Evolutionary conservation across 2,113 vertebrate genomes (phyloP).

Genomic region (Plectropomus leopardus): DNA sequence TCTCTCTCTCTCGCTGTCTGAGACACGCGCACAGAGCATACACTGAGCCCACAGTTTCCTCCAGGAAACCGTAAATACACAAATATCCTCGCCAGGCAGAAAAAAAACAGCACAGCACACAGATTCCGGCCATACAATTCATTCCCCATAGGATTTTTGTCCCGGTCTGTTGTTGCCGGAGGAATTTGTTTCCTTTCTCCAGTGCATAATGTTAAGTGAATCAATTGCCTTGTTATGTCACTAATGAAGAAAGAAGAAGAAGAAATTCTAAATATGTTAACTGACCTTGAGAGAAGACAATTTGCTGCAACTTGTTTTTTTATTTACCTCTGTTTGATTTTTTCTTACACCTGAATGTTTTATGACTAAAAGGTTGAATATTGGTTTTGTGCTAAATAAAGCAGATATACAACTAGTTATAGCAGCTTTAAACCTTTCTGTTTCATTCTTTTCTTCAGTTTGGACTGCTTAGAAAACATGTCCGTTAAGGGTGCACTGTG

Average conservation of each 20-base stretch:
- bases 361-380: not conserved
- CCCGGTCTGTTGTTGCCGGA: constrained; percentile 51
- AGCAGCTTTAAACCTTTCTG: not conserved
- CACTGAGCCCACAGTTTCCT: constrained; percentile 86
- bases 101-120: constrained; percentile 45
- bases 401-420: not conserved
- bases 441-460: not conserved
- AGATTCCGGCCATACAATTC: constrained; percentile 70
- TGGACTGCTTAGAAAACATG: not conserved
- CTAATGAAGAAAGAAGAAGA: not conserved
- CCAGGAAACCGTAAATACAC: constrained; percentile 86
- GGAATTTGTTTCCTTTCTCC: constrained; percentile 58
- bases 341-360: not conserved
- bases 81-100: constrained; percentile 75
- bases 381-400: not conserved
- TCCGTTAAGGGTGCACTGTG: too few relatives aligned
- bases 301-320: not conserved
- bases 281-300: not conserved
- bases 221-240: constrained; percentile 26
- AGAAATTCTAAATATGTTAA: not conserved
- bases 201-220: constrained; percentile 56
- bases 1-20: constrained; percentile 22
- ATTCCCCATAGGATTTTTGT: constrained; percentile 33
- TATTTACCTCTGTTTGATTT: not conserved
- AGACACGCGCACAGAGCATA: constrained; percentile 55